Evolutionary conservation across 2,888 invertebrate genomes (phyloP), one percentile per base, ranked within the genome.

Genomic region (Xanthorhoe designata): DNA sequence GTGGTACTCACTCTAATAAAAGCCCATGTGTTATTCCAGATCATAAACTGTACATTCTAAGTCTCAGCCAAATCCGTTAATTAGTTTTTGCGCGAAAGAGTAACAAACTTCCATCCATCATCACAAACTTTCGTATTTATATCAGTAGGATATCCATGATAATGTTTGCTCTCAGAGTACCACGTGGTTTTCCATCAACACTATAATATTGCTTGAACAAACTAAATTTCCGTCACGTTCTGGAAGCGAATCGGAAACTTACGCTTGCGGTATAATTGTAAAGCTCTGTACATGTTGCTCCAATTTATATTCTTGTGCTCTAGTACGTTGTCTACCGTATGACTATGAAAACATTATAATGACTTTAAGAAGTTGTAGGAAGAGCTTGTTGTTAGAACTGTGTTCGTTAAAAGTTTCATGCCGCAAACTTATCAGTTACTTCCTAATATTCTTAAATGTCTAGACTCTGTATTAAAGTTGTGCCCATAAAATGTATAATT

Each of bases 201-300:
- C 47, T 56, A 47, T 52, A 63, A 53, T 59, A 57, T 55, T 59
- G 58, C 61, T 19, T 59, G 56, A 29, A 54, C 62, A 56, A 62
- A 61, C 59, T 60, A 49, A 60, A 69, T 69, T 69, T 63, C 66
- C 59, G 69, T 61, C 69, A 69, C 66, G 69, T 69, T 56, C 13
- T 59, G 50, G 57, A 50, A 52, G 65, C 64, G 65, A 60, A 52
- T 66, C 47, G 55, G 63, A 63, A 69, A 69, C 69, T 69, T 69
- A 55, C 56, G 68, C 68, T 68, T 65, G 68, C 59, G 68, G 65
- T 68, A 52, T 38, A 42, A n/a, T 56, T 60, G 47, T 65, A 65
- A 68, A 62, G 64, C 55, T 29, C 50, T 45, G 64, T 64, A 7
- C 58, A 64, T 55, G 45, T 54, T 49, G 56, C 38, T 49, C 29